Base-by-base conservation (phyloP, 2,888 invertebrate genomes). In the Arrhopalites spinosus region DNA sequence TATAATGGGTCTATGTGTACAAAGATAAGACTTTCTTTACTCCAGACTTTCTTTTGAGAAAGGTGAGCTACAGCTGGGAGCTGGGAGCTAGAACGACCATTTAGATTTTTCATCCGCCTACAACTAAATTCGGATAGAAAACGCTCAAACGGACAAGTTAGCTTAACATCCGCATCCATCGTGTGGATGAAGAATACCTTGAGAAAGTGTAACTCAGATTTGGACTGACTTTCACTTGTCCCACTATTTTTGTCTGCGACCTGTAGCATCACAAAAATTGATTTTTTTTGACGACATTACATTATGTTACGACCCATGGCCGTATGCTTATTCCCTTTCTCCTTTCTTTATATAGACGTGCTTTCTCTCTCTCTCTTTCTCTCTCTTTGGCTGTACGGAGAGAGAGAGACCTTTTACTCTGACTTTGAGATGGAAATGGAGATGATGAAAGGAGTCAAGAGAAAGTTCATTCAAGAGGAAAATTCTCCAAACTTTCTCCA, bases 271-370 rank as follows among this genome's bases (percentile, higher is more conserved):
- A 17, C 64, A 36, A 36, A 36, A 64, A 64, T 64, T 64, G 64
- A 64, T 64, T 64, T 64, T 61, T 61, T 63, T 63, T 63, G 61
- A 63, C 61, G 64, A 64, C 30, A 64, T 64, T 8, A 36, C 64
- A 64, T 36, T 64, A 36, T 25, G 36, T 17, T 36, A n/a, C 20
- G 64, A 17, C 20, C 53, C 53, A 20, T 17, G 53, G 17, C 53
- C n/a, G n/a, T n/a, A n/a, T n/a, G n/a, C n/a, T n/a, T n/a, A n/a
- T n/a, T n/a, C n/a, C n/a, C 23, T n/a, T 56, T 5, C 56, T n/a
- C 56, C 56, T 56, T 5, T n/a, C 20, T n/a, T n/a, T 56, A 56
- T n/a, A 13, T n/a, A 8, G 17, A 13, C 20, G 8, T 56, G 11
- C 47, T 11, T 11, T 8, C 15, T 15, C 15, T 45, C 15, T 45